These are phyloP conservation scores for Drosophila simulans DNA, from an alignment of 1,140 invertebrate genomes.

Conservation along the genomic window DNA sequence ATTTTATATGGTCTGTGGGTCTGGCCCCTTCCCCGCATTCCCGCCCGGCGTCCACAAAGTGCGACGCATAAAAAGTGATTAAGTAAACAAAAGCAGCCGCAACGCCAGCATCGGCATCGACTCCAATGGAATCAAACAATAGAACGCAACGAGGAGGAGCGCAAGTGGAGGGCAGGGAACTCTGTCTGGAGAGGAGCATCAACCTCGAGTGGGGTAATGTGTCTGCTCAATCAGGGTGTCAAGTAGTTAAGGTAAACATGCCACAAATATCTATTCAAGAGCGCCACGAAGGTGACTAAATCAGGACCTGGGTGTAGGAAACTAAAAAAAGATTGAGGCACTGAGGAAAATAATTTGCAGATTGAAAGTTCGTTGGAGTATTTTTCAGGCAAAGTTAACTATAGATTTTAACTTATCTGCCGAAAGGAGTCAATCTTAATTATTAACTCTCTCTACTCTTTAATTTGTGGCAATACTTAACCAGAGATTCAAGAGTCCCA, in stretches of 20 bases:
- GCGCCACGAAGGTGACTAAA: conserved; percentile 34
- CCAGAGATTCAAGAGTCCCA: conserved; percentile 1
- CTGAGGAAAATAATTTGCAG: neutral
- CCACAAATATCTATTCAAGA: conserved; percentile 42
- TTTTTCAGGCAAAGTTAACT: too few relatives aligned
- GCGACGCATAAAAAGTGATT: conserved; percentile 57
- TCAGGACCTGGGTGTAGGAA: conserved; percentile 1
- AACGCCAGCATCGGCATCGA: conserved; percentile 23
- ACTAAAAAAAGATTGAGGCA: conserved; percentile 7
- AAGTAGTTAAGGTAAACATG: conserved; percentile 52
- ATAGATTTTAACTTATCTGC: neutral
- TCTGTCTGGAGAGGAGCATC: conserved; percentile 42
- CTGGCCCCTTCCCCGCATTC: neutral
- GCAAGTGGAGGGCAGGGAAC: conserved; percentile 28
- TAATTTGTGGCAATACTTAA: neutral
- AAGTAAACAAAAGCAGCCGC: conserved; percentile 63
- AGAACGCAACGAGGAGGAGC: conserved; percentile 25
- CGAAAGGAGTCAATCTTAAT: neutral
- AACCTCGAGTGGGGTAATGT: conserved; percentile 53
- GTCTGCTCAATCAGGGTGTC: conserved; percentile 52
- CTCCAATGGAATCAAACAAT: conserved; percentile 64
- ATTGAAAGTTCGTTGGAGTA: too few relatives aligned
- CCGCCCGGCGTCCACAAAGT: conserved; percentile 51
- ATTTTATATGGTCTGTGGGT: conserved; percentile 20
- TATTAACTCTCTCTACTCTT: neutral